A percentile compares a stretch with the other conserved stretches of the same genome.
phyloP scores from a whole-genome alignment of 2,797 vertebrate species.

The Crenuchus spilurus region DNA sequence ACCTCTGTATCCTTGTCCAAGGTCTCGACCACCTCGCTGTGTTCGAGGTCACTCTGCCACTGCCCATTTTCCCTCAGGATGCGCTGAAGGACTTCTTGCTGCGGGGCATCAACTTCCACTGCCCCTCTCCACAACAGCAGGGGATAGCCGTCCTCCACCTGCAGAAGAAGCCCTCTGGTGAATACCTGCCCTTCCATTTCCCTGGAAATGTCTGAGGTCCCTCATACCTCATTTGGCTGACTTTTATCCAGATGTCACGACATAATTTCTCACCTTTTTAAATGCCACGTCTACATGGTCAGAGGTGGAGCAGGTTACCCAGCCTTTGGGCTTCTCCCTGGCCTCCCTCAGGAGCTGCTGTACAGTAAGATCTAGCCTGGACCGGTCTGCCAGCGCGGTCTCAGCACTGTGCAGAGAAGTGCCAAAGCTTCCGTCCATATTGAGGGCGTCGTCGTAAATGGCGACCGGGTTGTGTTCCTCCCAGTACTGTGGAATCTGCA shows the following conservation, averaged over 20 bases:
- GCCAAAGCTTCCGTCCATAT: constrained; percentile 19
- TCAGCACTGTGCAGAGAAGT: constrained; percentile 34
- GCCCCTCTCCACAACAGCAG: constrained; percentile 72
- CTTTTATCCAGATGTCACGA: background rate
- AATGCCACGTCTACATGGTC: constrained; percentile 74
- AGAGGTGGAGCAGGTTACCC: constrained; percentile 65
- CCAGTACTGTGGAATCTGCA: constrained; percentile 78
- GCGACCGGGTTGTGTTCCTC: constrained; percentile 40
- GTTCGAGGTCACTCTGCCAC: constrained; percentile 73
- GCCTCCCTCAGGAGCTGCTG: constrained; percentile 71
- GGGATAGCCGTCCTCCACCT: constrained; percentile 74
- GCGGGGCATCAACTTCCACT: constrained; percentile 74
- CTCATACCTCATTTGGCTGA: background rate
- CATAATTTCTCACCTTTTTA: constrained; percentile 74
- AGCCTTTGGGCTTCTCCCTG: constrained; percentile 70
- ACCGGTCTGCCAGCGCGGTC: constrained; percentile 58
- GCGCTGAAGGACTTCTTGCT: constrained; percentile 71
- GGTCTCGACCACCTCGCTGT: constrained; percentile 69
- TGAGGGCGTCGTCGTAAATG: constrained; percentile 38
- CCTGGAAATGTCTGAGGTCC: background rate
- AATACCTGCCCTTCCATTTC: background rate
- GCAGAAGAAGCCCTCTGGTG: background rate
- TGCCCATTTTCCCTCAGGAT: constrained; percentile 73
- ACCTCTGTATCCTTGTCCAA: constrained; percentile 75
- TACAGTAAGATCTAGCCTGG: constrained; percentile 64